Evolutionary conservation across 2,888 invertebrate genomes (phyloP).

Genomic region (Andricus quercusramuli): DNA sequence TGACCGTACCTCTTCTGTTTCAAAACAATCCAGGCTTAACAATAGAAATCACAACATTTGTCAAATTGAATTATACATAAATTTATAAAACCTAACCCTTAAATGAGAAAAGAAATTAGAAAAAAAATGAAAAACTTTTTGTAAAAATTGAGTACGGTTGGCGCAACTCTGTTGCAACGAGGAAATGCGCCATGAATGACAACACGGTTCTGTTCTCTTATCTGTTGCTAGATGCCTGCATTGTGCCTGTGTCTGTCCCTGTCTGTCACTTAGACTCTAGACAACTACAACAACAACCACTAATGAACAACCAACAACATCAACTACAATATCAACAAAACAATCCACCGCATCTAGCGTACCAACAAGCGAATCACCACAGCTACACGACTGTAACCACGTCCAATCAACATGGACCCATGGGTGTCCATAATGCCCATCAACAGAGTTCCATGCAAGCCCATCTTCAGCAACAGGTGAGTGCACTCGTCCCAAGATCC

Average conservation of each 20-base stretch:
- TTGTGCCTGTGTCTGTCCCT: constrained; percentile 79
- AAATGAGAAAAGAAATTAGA: neutral
- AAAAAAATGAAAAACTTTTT: neutral
- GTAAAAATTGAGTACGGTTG: constrained; percentile 48
- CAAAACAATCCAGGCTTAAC: neutral
- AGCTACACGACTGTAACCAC: constrained; percentile 78
- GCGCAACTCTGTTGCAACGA: constrained; percentile 53
- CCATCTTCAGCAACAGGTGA: constrained; percentile 78
- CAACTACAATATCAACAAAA: constrained; percentile 77
- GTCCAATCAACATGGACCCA: constrained; percentile 76
- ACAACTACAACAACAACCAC: constrained; percentile 76
- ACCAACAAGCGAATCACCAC: constrained; percentile 79
- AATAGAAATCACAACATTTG: too few species aligned
- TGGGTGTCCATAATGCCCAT: constrained; percentile 71
- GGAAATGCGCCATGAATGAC: constrained; percentile 77
- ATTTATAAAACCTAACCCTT: neutral
- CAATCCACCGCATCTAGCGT: constrained; percentile 79
- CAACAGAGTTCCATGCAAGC: constrained; percentile 76
- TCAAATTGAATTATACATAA: neutral
- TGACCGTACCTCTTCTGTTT: neutral
- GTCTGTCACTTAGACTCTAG: constrained; percentile 79
- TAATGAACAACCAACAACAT: constrained; percentile 75
- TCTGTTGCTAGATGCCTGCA: constrained; percentile 97
- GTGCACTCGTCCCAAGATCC: constrained; percentile 62
- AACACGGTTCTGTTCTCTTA: constrained; percentile 82